Evolutionary conservation across 1,140 invertebrate genomes (phyloP).

Genomic region (Drosophila jambulina): DNA sequence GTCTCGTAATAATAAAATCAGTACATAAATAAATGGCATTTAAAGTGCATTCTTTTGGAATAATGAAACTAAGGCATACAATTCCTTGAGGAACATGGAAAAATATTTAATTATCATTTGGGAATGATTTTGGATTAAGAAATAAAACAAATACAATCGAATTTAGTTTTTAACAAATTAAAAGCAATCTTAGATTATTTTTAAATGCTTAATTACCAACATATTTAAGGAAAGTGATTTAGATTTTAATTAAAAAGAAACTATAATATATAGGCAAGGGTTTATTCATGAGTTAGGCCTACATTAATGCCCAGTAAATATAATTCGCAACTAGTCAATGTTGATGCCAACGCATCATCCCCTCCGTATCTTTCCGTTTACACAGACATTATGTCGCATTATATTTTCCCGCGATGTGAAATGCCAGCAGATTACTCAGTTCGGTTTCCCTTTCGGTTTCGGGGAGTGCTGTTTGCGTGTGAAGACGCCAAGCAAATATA

Average conservation of each 20-base stretch:
- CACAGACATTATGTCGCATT: not conserved
- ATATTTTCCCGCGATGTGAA: not conserved
- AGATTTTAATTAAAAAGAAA: not conserved
- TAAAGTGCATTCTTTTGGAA: too few species aligned
- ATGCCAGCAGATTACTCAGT: conserved; percentile 2
- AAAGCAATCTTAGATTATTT: not conserved
- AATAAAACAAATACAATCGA: not conserved
- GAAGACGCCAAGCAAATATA: conserved; percentile 42
- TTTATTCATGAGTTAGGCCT: not conserved
- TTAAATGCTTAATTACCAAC: not conserved
- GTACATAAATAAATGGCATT: too few species aligned
- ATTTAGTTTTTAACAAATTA: not conserved
- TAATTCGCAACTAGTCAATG: conserved; percentile 9
- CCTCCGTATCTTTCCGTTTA: not conserved
- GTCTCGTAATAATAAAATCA: too few species aligned
- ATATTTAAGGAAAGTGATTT: not conserved
- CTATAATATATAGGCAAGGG: not conserved
- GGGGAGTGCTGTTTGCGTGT: conserved; percentile 46
- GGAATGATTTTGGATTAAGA: not conserved
- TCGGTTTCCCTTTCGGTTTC: conserved; percentile 16
- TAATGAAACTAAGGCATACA: not conserved
- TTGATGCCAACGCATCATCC: not conserved
- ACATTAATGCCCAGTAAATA: not conserved
- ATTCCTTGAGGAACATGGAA: not conserved
- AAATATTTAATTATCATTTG: not conserved